Conservation (phyloP, 2,113 vertebrate species). For the Dromaius novaehollandiae region DNA sequence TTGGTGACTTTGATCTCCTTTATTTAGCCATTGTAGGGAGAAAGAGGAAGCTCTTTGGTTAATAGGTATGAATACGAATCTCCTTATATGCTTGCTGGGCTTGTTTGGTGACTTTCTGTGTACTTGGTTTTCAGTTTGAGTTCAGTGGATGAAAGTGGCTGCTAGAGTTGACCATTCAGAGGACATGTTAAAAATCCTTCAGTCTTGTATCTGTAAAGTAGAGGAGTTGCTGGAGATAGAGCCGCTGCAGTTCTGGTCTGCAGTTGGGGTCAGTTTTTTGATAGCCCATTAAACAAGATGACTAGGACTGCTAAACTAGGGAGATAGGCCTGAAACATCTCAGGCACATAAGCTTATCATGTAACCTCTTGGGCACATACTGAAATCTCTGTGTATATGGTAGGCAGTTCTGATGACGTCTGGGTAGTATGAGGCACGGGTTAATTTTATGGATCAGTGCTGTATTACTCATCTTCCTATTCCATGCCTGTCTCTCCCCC, state of each 20-base stretch:
- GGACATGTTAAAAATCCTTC: not conserved
- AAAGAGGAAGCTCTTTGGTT: not conserved
- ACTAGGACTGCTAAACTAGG: not conserved
- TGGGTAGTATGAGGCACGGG: not conserved
- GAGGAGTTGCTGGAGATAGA: not conserved
- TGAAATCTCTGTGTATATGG: not conserved
- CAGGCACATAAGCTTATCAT: not conserved
- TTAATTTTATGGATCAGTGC: not conserved
- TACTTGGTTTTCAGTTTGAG: not conserved
- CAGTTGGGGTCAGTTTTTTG: not conserved
- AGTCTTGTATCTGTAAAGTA: not conserved
- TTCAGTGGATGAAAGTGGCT: not conserved
- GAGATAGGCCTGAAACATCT: not conserved
- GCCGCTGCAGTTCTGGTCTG: not conserved
- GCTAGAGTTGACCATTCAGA: not conserved
- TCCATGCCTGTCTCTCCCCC: not conserved
- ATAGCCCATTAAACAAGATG: not conserved
- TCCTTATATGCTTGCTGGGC: rapidly evolving
- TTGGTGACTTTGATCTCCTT: not conserved
- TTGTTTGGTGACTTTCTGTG: not conserved
- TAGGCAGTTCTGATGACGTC: not conserved
- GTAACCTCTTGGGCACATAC: not conserved
- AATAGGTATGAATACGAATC: not conserved
- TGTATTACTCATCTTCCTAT: not conserved
- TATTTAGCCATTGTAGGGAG: rapidly evolving